These are phyloP conservation scores for Meloidogyne floridensis DNA, from an alignment of 1,140 invertebrate genomes.

Conservation along the genomic window DNA sequence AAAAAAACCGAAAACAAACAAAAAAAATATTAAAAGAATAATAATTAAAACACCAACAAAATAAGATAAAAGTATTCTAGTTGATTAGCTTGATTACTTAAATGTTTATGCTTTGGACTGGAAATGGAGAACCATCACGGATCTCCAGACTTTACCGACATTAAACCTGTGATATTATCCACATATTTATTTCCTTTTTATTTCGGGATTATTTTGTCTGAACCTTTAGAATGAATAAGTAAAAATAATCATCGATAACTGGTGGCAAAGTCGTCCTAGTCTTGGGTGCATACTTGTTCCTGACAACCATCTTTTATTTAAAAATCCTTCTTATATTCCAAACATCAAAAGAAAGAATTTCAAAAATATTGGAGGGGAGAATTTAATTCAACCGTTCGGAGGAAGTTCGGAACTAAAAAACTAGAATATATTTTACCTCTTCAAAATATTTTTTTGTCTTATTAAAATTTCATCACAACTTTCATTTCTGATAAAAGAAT, in stretches of 20 bases:
- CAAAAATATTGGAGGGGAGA: neutral
- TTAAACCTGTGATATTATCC: no score
- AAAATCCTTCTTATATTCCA: neutral
- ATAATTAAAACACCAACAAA: conserved; percentile 1
- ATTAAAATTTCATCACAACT: neutral
- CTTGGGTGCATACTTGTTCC: no score
- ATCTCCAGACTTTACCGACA: no score
- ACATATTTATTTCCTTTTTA: no score
- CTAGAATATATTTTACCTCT: neutral
- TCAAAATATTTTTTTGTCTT: neutral
- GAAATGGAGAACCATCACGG: no score
- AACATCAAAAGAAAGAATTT: no score
- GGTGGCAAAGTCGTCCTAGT: no score
- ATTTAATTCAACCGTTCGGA: neutral
- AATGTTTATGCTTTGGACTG: neutral
- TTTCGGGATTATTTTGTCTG: no score
- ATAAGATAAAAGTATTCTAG: neutral
- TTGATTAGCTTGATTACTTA: neutral
- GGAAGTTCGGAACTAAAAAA: neutral
- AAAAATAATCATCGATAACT: no score
- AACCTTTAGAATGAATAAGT: no score
- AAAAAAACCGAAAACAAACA: conserved; percentile 19
- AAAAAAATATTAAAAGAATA: conserved; percentile 13
- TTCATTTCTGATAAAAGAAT: neutral
- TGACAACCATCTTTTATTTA: no score